Base-by-base conservation (phyloP, 2,113 vertebrate species). In the Myanophis thanlyinensis region DNA sequence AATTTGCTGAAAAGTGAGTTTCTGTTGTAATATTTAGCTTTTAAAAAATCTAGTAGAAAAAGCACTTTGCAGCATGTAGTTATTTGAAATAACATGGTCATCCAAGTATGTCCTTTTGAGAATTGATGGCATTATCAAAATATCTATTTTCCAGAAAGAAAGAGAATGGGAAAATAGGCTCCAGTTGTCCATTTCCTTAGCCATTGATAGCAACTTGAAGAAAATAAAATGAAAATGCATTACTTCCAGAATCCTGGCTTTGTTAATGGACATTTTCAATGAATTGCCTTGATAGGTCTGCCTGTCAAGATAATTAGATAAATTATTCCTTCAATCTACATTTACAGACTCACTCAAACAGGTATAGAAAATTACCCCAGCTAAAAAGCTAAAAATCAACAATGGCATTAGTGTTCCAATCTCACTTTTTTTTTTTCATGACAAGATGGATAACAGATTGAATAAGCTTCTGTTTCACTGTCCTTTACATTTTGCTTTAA, bases 301-400 rank as follows among this genome's bases (percentile, higher is more conserved):
- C 91, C 94, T 95, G 95, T 96, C 96, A 96, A 94, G 95, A 92
- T 95, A 97, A 96, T 94, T 85, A 88, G 87, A 96, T 85, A 95
- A 95, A 95, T 93, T 96, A 84, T 90, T 94, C 88, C 92, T 96
- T 96, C 95, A 94, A 90, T 94, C 93, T 94, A 89, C 90, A 56
- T 96, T 97, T 97, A 87, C 95, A 96, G 96, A 96, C 90, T 94
- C 91, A 93, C 94, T 95, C 94, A 93, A 96, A 93, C 94, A 96
- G 94, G 90, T 94, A 94, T 73, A 87, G 85, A 91, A 95, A 93
- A 91, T 92, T 84, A 93, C 84, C 56, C 92, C 3, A 86, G 91
- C 86, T 84, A 67, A 89, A 93, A 97, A 95, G 91, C 94, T 93
- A 92, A 95, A 96, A 96, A 96, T 93, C 95, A 95, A 94, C 92